Evolutionary conservation across 2,888 invertebrate species (phyloP).

Genomic region (Amphipoea lucens): DNA sequence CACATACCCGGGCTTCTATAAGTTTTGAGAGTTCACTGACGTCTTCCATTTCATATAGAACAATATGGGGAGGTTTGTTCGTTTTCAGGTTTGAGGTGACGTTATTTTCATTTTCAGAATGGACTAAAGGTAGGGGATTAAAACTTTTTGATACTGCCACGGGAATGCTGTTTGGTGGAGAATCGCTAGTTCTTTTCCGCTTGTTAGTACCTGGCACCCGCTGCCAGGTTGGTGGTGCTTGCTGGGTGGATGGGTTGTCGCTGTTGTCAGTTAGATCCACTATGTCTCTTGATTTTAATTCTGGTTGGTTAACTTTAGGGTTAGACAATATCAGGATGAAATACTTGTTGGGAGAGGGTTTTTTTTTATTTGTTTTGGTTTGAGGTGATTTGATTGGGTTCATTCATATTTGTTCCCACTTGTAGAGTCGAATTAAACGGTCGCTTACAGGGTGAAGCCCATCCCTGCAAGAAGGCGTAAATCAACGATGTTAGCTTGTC

Average conservation of each 20-base stretch:
- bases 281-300: neutral
- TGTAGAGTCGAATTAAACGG: too few relatives aligned
- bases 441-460: neutral
- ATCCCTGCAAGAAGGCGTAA: neutral
- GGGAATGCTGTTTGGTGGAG: too few relatives aligned
- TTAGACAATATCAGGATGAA: neutral
- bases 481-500: neutral
- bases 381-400: too few relatives aligned
- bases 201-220: neutral
- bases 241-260: too few relatives aligned
- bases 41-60: neutral
- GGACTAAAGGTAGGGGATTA: too few relatives aligned
- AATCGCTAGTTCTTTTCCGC: neutral
- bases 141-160: too few relatives aligned
- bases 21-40: neutral
- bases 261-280: too few relatives aligned
- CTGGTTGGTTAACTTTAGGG: neutral
- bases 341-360: neutral
- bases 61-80: neutral
- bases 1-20: neutral
- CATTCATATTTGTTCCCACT: too few relatives aligned
- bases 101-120: neutral
- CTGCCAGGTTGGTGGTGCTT: neutral
- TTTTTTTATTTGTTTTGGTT: too few relatives aligned
- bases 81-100: neutral